Evolutionary conservation across 1,140 invertebrate genomes (phyloP).

Genomic region (Manduca sexta): DNA sequence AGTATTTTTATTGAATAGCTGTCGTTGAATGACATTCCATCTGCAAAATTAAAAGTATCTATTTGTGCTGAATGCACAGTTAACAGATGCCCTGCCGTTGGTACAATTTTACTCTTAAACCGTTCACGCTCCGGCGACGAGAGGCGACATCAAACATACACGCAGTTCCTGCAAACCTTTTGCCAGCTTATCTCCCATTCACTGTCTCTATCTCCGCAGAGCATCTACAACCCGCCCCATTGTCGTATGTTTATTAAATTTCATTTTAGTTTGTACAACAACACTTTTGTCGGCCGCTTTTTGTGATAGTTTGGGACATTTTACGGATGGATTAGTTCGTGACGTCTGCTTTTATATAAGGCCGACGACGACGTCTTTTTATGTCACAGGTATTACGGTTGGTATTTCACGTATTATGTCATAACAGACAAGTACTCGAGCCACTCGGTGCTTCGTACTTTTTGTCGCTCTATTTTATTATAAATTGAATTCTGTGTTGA

Average conservation of each 20-base stretch:
- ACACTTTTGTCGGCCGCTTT: constrained; percentile 69
- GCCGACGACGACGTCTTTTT: constrained; percentile 59
- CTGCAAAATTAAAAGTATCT: constrained; percentile 68
- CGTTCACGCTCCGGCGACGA: constrained; percentile 65
- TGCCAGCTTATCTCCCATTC: constrained; percentile 69
- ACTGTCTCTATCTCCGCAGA: constrained; percentile 63
- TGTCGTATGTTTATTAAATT: constrained; percentile 71
- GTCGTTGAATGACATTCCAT: constrained; percentile 51
- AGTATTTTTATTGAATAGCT: constrained; percentile 24
- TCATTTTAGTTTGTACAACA: constrained; percentile 71
- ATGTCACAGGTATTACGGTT: constrained; percentile 46
- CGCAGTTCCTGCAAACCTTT: constrained; percentile 62
- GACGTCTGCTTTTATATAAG: constrained; percentile 52
- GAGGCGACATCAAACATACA: constrained; percentile 70
- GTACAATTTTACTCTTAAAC: constrained; percentile 65
- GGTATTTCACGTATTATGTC: constrained; percentile 69
- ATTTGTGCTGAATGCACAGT: constrained; percentile 55
- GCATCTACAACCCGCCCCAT: constrained; percentile 56
- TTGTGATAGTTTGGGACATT: constrained; percentile 67
- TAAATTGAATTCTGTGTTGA: constrained; percentile 67
- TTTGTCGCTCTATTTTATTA: constrained; percentile 56
- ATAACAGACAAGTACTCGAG: constrained; percentile 64
- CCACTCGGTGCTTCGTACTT: constrained; percentile 38
- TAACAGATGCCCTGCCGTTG: constrained; percentile 65
- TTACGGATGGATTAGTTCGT: constrained; percentile 64